Conservation (phyloP, 2,888 invertebrate species). For the Holacanthella duospinosa region DNA sequence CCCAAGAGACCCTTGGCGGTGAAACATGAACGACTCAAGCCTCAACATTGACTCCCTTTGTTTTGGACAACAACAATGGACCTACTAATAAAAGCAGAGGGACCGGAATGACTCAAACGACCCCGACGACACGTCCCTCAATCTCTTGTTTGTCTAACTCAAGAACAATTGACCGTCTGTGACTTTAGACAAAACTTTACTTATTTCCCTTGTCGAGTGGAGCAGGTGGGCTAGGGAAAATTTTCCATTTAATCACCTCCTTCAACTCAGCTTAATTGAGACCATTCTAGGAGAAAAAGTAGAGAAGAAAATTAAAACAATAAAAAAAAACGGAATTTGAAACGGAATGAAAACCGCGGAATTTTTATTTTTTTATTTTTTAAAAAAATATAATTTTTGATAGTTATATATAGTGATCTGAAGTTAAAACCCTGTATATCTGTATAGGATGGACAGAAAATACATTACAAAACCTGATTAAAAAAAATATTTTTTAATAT, state of each 20-base stretch:
- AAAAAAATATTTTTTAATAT: no score
- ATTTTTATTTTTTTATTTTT: no score
- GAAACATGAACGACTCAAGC: conserved; percentile 13
- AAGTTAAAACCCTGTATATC: no score
- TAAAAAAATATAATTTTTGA: no score
- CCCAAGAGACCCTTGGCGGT: conserved; percentile 16
- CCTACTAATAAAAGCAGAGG: background rate
- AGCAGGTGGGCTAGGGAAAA: background rate
- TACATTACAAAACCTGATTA: no score
- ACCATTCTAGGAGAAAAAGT: background rate
- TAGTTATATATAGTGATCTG: no score
- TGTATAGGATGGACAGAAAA: no score
- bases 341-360: no score
- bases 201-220: background rate
- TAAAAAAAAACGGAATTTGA: background rate
- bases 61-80: background rate
- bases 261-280: background rate
- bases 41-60: background rate
- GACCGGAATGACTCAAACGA: background rate
- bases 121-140: no score
- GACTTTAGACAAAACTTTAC: background rate
- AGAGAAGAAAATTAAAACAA: background rate
- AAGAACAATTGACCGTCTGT: conserved; percentile 3
- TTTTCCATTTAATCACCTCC: background rate
- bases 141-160: no score